Conservation (phyloP, 2,888 invertebrate species). For the Papilio demoleus region DNA sequence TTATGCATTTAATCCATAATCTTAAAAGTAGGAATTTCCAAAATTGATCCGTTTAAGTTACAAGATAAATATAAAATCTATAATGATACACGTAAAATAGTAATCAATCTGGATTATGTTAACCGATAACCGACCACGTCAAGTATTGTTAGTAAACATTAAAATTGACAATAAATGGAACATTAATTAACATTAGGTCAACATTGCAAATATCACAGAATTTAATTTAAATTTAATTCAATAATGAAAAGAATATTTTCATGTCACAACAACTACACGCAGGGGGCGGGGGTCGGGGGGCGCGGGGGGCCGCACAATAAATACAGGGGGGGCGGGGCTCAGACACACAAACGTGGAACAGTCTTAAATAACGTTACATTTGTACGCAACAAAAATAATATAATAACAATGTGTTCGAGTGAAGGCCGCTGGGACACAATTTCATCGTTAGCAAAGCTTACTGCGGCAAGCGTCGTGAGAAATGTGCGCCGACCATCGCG, state of each 20-base stretch:
- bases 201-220: slow-evolving; percentile 55
- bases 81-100: neutral
- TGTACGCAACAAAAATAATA: slow-evolving; percentile 78
- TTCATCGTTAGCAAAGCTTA: slow-evolving; percentile 81
- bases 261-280: slow-evolving; percentile 71
- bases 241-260: slow-evolving; percentile 47
- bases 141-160: slow-evolving; percentile 10
- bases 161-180: neutral
- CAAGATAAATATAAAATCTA: neutral
- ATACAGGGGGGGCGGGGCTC: slow-evolving; percentile 66
- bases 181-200: no score
- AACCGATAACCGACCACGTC: neutral
- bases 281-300: slow-evolving; percentile 1
- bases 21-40: neutral
- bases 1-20: no score
- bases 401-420: slow-evolving; percentile 60
- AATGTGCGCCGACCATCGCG: slow-evolving; percentile 59
- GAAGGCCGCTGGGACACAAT: slow-evolving; percentile 57
- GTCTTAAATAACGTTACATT: slow-evolving; percentile 77
- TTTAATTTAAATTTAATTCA: slow-evolving; percentile 30
- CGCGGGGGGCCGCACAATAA: slow-evolving; percentile 59
- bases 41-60: neutral
- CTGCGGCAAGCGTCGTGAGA: slow-evolving; percentile 79
- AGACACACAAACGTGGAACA: slow-evolving; percentile 78
- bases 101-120: slow-evolving; percentile 6